Evolutionary conservation across 2,888 invertebrate genomes (phyloP).

Genomic region (Lithophane semibrunnea): DNA sequence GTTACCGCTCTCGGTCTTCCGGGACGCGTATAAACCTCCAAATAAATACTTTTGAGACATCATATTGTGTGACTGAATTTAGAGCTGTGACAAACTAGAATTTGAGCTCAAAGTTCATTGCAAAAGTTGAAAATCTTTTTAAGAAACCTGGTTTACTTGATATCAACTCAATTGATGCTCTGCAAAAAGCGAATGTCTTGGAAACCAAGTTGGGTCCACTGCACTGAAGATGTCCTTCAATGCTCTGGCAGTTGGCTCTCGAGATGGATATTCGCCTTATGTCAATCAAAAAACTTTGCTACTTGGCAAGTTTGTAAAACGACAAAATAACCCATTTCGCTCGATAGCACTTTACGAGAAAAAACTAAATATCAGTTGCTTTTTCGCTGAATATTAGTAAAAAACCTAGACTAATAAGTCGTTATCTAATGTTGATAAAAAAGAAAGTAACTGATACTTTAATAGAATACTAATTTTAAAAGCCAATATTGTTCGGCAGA

Average conservation of each 20-base stretch:
- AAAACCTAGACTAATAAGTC: not conserved
- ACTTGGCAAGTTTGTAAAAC: slow-evolving; percentile 8
- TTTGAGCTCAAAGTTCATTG: not conserved
- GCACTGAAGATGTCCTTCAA: not conserved
- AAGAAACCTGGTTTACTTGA: not conserved
- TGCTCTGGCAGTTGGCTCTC: not conserved
- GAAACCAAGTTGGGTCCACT: not conserved
- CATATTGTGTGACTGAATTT: slow-evolving; percentile 1
- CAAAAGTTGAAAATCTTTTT: not conserved
- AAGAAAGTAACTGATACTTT: not conserved
- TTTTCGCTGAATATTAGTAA: slow-evolving; percentile 7
- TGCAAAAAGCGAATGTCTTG: not conserved
- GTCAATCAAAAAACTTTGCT: slow-evolving; percentile 1
- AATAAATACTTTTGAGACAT: slow-evolving; percentile 33
- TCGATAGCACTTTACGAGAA: not conserved
- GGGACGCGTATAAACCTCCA: slow-evolving; percentile 24
- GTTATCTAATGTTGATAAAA: slow-evolving; percentile 8
- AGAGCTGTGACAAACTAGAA: not conserved
- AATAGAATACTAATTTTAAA: slow-evolving; percentile 34
- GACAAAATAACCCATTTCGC: not conserved
- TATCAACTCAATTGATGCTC: not conserved
- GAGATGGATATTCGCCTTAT: not conserved
- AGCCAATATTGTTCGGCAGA: slow-evolving; percentile 2
- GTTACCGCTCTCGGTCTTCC: slow-evolving; percentile 35
- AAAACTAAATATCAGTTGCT: not conserved